phyloP scores from a whole-genome alignment of 2,113 vertebrate species.

The Andinoacara biseriatus region DNA sequence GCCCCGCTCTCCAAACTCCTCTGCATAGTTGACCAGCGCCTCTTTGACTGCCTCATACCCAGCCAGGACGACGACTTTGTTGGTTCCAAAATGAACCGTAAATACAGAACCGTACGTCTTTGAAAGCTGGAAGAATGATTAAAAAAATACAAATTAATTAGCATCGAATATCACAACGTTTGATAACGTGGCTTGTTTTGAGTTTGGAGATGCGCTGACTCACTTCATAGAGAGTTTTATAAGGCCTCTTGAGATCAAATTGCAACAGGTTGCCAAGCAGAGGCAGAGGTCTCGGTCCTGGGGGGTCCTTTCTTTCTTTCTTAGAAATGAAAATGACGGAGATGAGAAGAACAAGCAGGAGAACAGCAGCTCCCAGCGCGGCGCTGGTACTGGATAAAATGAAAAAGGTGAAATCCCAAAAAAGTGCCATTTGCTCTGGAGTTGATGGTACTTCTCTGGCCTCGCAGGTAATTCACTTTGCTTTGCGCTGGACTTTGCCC shows the following conservation, averaged over 20 bases:
- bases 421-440: conserved; percentile 37
- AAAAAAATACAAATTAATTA: background rate
- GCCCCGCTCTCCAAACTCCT: conserved; percentile 84
- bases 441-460: background rate
- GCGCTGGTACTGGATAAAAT: conserved; percentile 17
- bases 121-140: conserved; percentile 77
- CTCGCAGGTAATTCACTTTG: too few relatives aligned
- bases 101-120: conserved; percentile 84
- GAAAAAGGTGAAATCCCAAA: conserved; percentile 33
- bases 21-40: conserved; percentile 80
- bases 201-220: background rate
- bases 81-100: conserved; percentile 82
- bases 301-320: conserved; percentile 52
- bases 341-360: conserved; percentile 55
- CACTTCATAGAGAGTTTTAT: conserved; percentile 63
- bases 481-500: too few relatives aligned
- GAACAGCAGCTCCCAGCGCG: conserved; percentile 35
- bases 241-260: conserved; percentile 68
- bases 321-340: background rate
- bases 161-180: background rate
- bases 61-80: conserved; percentile 81
- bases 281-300: conserved; percentile 71
- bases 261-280: conserved; percentile 76
- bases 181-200: background rate
- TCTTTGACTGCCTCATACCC: conserved; percentile 84